These are phyloP conservation scores for Mixornis gularis DNA, from an alignment of 2,113 vertebrate species.

Conservation along the genomic window DNA sequence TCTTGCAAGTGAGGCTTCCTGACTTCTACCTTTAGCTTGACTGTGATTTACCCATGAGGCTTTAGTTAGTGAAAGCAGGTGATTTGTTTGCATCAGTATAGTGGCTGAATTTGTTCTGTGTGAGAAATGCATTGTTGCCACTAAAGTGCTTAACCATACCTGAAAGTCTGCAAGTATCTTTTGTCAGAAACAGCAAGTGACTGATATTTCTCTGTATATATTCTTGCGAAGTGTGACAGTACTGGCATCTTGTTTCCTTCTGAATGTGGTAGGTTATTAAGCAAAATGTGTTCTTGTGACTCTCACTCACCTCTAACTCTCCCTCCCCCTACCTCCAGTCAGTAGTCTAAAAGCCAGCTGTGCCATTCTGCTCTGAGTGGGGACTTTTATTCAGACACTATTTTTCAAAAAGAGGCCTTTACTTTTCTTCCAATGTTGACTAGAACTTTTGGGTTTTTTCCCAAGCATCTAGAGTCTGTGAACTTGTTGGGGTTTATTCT, in stretches of 20 bases:
- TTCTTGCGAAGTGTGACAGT: background rate
- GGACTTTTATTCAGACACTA: background rate
- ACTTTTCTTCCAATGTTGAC: background rate
- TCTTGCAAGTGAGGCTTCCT: background rate
- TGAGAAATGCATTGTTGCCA: background rate
- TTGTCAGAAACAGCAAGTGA: background rate
- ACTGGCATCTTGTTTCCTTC: background rate
- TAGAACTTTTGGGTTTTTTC: background rate
- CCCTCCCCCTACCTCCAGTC: fast-evolving
- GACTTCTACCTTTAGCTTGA: background rate
- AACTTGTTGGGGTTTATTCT: background rate
- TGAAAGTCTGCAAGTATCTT: background rate
- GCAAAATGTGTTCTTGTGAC: background rate
- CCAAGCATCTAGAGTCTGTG: background rate
- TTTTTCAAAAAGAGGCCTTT: background rate
- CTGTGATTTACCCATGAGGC: background rate
- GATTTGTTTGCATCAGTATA: background rate
- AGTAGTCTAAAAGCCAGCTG: background rate
- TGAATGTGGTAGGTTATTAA: background rate
- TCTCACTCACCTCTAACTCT: background rate
- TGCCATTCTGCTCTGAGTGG: background rate
- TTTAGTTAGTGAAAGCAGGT: background rate
- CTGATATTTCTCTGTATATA: background rate
- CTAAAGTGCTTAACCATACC: background rate
- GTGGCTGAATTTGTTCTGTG: background rate